A percentile compares a stretch with the other conserved stretches of the same genome.
phyloP scores from a whole-genome alignment of 2,797 vertebrate genomes.

The Anguilla pacifica region DNA sequence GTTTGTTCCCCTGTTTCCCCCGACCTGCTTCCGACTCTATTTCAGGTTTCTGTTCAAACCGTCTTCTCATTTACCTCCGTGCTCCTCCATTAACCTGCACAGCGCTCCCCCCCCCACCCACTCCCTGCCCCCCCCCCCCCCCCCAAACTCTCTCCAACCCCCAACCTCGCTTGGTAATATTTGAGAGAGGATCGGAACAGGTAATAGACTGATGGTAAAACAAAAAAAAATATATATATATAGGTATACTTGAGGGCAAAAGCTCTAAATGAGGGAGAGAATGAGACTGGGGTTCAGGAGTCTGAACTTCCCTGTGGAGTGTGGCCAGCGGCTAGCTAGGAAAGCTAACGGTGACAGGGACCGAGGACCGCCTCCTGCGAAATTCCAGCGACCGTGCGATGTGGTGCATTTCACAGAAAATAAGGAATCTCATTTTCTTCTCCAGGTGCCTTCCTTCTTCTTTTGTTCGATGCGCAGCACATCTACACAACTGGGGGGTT shows the following conservation, averaged over 20 bases:
- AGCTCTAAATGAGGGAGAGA: conserved; percentile 46
- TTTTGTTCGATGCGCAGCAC: not conserved
- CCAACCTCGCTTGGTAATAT: conserved; percentile 29
- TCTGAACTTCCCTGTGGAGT: not conserved
- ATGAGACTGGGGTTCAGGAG: not conserved
- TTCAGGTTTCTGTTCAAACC: conserved; percentile 46
- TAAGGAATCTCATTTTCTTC: not conserved
- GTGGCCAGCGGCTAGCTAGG: not conserved
- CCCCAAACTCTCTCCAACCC: not conserved
- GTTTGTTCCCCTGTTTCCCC: conserved; percentile 65
- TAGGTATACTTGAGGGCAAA: conserved; percentile 36
- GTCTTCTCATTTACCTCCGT: conserved; percentile 59
- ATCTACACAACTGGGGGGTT: not conserved
- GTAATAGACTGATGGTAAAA: conserved; percentile 47
- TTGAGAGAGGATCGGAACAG: conserved; percentile 28
- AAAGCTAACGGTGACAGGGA: not conserved
- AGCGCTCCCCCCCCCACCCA: conserved; percentile 11
- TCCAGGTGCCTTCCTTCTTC: not conserved
- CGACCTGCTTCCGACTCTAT: conserved; percentile 42
- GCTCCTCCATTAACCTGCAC: conserved; percentile 60
- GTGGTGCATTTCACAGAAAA: not conserved
- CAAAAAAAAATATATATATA: conserved; percentile 15
- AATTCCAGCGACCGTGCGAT: not conserved
- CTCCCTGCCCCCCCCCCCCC: not conserved
- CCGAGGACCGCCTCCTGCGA: not conserved